A percentile compares a stretch with the other conserved stretches of the same genome.
These are phyloP conservation scores for Alaudala cheleensis DNA, from an alignment of 2,113 vertebrate species.

Conservation along the genomic window DNA sequence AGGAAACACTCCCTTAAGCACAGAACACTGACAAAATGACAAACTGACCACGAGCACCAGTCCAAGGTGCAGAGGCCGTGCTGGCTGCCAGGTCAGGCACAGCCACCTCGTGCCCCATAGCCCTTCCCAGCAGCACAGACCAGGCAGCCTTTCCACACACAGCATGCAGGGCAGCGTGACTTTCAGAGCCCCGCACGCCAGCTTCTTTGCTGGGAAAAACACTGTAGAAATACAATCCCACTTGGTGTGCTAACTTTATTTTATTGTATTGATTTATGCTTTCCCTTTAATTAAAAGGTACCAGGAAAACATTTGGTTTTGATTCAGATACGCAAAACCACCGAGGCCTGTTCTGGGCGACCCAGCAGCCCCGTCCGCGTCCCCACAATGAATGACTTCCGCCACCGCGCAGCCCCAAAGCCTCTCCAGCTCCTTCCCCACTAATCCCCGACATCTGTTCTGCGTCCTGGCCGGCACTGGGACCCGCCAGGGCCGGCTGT, in stretches of 20 bases:
- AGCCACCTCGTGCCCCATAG: not conserved
- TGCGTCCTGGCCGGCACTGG: constrained; percentile 13
- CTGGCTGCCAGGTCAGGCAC: not conserved
- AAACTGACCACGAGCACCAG: fast-evolving
- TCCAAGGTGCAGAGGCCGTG: not conserved
- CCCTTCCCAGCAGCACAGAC: not conserved
- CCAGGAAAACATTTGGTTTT: constrained; percentile 43
- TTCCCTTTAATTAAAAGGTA: constrained; percentile 56
- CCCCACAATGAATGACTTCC: constrained; percentile 72
- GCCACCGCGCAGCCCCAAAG: not conserved
- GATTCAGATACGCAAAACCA: not conserved
- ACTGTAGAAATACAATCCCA: not conserved
- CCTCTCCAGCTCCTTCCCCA: constrained; percentile 27
- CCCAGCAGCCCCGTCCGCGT: not conserved
- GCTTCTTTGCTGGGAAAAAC: not conserved
- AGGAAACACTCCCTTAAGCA: not conserved
- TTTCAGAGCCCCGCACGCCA: not conserved
- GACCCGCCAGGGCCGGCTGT: constrained; percentile 55
- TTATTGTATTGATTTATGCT: constrained; percentile 27
- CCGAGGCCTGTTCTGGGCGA: not conserved
- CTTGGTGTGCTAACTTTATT: not conserved
- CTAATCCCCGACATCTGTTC: constrained; percentile 78
- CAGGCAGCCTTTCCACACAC: not conserved
- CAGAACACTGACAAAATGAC: not conserved
- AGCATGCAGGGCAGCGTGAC: fast-evolving